Base-by-base conservation (phyloP, 2,113 vertebrate genomes). In the Sander lucioperca region DNA sequence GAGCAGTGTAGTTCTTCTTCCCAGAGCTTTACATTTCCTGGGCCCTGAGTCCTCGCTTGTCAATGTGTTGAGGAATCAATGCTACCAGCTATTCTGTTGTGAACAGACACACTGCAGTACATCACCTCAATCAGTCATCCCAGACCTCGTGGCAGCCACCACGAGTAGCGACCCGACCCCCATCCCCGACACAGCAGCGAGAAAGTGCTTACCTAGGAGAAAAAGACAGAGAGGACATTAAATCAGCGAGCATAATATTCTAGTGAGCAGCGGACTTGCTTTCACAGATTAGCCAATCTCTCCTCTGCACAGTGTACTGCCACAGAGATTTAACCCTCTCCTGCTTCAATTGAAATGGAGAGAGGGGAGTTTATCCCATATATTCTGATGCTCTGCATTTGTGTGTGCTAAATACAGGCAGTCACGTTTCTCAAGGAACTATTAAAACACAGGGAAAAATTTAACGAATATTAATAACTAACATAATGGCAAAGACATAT, bases 201-300 rank as follows among this genome's bases (percentile, higher is more conserved):
- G 89, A 94, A 95, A 94, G 91, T 94, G 95, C 95, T 96, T 96
- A 95, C 95, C 95, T 95, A 94, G 88, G 91, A 94, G 93, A 91
- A 93, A 95, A 94, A 94, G 90, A 94, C 84, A 93, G 89, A 94
- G 84, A 93, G 86, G 91, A 86, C 90, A 92, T 94, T 94, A 94
- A 94, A 94, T 92, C 91, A 94, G 92, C 43, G 79, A 85, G 83
- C 88, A 91, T 93, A 93, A 93, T 93, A 92, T 92, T 94, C 88
- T 63, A 86, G 93, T 84, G 85, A 92, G 90, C 86, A 75, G 88
- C 77, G 16, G 86, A 89, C 84, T 91, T 79, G 80, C 81, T 94
- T 93, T 94, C 88, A 88, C 90, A 94, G 93, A 94, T 94, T 92
- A 93, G 91, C 93, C 93, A 93, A 93, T 94, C 94, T 89, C 82